phyloP scores from a whole-genome alignment of 2,888 invertebrate genomes.

The Drosophila cracens region DNA sequence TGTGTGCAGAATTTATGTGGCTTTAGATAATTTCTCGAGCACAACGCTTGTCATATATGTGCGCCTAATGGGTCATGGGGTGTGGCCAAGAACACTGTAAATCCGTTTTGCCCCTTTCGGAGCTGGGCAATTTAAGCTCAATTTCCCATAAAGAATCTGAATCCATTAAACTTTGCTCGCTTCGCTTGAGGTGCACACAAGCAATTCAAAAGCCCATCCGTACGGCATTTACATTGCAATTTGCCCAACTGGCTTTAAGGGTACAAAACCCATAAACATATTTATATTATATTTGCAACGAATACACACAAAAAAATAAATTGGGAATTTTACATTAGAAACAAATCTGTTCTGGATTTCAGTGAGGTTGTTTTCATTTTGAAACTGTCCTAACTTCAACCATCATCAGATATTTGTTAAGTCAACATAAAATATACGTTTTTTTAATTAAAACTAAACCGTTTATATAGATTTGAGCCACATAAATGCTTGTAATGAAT shows the following conservation, averaged over 20 bases:
- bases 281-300: background rate
- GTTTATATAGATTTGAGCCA: background rate
- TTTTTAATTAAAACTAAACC: too few species aligned
- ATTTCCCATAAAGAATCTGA: conserved; percentile 62
- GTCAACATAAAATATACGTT: background rate
- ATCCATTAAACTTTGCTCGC: conserved; percentile 62
- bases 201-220: conserved; percentile 36
- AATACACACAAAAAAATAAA: background rate
- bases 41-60: conserved; percentile 21
- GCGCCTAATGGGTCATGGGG: background rate
- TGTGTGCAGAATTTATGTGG: conserved; percentile 16
- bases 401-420: background rate
- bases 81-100: conserved; percentile 7
- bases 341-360: background rate
- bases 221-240: conserved; percentile 48
- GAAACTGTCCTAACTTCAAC: background rate
- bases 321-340: background rate
- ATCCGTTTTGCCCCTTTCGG: conserved; percentile 19
- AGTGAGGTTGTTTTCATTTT: background rate
- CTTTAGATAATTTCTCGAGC: conserved; percentile 21
- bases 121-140: conserved; percentile 60
- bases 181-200: conserved; percentile 30
- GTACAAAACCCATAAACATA: conserved; percentile 8
- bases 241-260: conserved; percentile 37
- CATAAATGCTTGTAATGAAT: background rate